Conservation (phyloP, 92 coral and sea anemone genomes). For the Phymanthus crucifer region DNA sequence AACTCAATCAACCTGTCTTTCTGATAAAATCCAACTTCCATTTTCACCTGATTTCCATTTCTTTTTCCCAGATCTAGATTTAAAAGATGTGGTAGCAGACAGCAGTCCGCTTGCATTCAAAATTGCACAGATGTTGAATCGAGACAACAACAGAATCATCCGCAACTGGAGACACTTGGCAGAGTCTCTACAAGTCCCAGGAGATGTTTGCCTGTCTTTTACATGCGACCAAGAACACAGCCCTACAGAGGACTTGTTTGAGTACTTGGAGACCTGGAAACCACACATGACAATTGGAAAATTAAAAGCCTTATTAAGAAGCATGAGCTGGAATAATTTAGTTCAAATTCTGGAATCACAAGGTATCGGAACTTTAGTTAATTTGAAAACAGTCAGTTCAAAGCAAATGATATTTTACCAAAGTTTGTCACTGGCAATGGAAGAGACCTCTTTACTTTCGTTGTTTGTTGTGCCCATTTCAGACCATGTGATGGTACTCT, state of each 20-base stretch:
- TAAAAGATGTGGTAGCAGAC: not conserved
- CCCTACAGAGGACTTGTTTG: conserved; percentile 50
- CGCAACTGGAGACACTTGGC: conserved; percentile 59
- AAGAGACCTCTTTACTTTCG: too few relatives aligned
- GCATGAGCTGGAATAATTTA: conserved; percentile 46
- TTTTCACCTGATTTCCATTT: not conserved
- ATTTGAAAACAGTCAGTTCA: too few relatives aligned
- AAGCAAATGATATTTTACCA: too few relatives aligned
- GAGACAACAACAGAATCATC: conserved; percentile 28
- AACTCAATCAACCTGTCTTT: not conserved
- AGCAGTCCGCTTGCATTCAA: conserved; percentile 13
- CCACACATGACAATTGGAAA: conserved; percentile 29
- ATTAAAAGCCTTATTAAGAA: conserved; percentile 24
- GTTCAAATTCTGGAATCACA: conserved; percentile 16
- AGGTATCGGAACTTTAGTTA: too few relatives aligned
- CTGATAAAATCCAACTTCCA: not conserved
- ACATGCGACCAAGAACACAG: conserved; percentile 43
- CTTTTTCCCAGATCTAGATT: conserved; percentile 28
- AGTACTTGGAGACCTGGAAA: conserved; percentile 22
- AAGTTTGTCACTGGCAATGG: too few relatives aligned
- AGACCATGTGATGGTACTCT: too few relatives aligned
- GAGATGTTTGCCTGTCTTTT: conserved; percentile 31
- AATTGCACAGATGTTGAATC: conserved; percentile 40
- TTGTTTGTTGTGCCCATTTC: too few relatives aligned
- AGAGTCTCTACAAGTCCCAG: conserved; percentile 17